phyloP scores from a whole-genome alignment of 2,888 invertebrate genomes.

The Leptopilina syphax region DNA sequence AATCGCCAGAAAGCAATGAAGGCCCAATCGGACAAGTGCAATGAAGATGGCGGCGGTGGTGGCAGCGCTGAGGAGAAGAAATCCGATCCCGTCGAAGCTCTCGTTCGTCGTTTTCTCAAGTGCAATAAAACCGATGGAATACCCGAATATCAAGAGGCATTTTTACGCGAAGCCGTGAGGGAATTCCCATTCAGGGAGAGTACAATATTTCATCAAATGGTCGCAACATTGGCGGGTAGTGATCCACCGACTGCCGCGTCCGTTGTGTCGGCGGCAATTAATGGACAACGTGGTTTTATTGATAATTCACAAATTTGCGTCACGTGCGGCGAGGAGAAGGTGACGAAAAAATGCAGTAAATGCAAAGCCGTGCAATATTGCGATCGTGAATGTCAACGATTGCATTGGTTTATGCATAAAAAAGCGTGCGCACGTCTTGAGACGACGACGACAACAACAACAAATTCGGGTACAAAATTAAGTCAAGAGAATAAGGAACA shows the following conservation, averaged over 20 bases:
- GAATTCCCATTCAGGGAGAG: slow-evolving; percentile 95
- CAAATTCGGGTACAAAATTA: slow-evolving; percentile 56
- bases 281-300: slow-evolving; percentile 91
- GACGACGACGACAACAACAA: slow-evolving; percentile 58
- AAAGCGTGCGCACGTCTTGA: slow-evolving; percentile 86
- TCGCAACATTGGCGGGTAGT: slow-evolving; percentile 86
- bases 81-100: slow-evolving; percentile 85
- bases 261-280: slow-evolving; percentile 89
- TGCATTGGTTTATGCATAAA: slow-evolving; percentile 95
- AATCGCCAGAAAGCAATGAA: slow-evolving; percentile 79
- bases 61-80: slow-evolving; percentile 69
- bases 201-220: slow-evolving; percentile 91
- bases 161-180: slow-evolving; percentile 90
- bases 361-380: slow-evolving; percentile 97
- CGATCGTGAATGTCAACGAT: slow-evolving; percentile 93
- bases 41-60: slow-evolving; percentile 63
- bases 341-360: slow-evolving; percentile 95
- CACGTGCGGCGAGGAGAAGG: slow-evolving; percentile 92
- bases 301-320: slow-evolving; percentile 85
- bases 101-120: slow-evolving; percentile 87
- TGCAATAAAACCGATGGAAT: slow-evolving; percentile 84
- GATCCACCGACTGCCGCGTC: slow-evolving; percentile 85
- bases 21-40: slow-evolving; percentile 68
- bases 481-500: slow-evolving; percentile 68
- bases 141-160: slow-evolving; percentile 81